These are phyloP conservation scores for Scolopax mira DNA, from an alignment of 2,113 vertebrate genomes.

Conservation along the genomic window DNA sequence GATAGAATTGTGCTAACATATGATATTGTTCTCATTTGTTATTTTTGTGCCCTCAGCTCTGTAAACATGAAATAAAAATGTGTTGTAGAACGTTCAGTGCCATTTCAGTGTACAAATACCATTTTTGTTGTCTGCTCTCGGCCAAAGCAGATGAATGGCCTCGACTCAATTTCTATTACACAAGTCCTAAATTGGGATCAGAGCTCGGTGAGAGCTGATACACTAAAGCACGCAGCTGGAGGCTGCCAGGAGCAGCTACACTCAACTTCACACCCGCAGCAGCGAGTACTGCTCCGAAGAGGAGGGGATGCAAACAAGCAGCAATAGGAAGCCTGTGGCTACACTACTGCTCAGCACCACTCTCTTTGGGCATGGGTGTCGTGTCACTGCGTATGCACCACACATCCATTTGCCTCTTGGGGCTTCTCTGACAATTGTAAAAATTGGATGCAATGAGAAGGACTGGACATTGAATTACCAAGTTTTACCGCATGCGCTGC, in stretches of 20 bases:
- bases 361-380: accelerated
- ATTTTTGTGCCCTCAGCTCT: background rate
- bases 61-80: background rate
- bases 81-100: background rate
- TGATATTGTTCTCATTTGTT: background rate
- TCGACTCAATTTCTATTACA: background rate
- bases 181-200: background rate
- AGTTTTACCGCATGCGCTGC: accelerated
- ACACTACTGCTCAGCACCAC: background rate
- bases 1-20: background rate
- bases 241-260: background rate
- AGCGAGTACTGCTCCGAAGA: background rate
- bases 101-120: background rate
- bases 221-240: background rate
- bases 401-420: background rate
- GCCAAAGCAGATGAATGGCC: background rate
- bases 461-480: accelerated
- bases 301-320: background rate
- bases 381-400: background rate
- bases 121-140: background rate
- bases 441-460: background rate
- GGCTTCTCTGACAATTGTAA: background rate
- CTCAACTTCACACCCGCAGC: background rate
- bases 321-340: background rate
- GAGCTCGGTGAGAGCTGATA: background rate